Evolutionary conservation across 2,888 invertebrate species (phyloP).

Genomic region (Imbricaverruca yamaguchii): DNA sequence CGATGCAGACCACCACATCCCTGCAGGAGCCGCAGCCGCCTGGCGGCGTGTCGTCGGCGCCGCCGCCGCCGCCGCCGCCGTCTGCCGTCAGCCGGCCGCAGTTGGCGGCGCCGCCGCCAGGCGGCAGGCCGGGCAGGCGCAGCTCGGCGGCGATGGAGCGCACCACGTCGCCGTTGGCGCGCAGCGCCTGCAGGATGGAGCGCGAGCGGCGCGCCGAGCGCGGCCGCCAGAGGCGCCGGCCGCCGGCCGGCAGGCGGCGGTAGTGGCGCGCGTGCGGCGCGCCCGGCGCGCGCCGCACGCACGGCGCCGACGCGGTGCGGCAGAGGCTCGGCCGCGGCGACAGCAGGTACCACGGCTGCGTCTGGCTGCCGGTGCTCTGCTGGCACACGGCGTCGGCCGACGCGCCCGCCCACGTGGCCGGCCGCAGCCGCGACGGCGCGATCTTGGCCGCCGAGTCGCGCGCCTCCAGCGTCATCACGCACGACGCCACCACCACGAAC

Average conservation of each 20-base stretch:
- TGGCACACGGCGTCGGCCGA: not conserved
- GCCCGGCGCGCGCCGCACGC: not conserved
- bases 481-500: constrained; percentile 92
- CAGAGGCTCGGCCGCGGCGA: not conserved
- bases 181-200: not conserved
- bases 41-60: not conserved
- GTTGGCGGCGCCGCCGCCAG: not conserved
- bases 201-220: not conserved
- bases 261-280: not conserved
- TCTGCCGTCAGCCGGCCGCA: not conserved
- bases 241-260: not conserved
- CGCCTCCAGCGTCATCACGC: constrained; percentile 97
- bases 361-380: not conserved
- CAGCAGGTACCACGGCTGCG: constrained; percentile 15
- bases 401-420: too few relatives aligned
- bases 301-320: not conserved
- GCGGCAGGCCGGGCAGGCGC: not conserved
- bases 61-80: not conserved
- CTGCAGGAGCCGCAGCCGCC: not conserved
- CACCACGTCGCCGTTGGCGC: not conserved
- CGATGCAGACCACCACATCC: not conserved
- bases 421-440: constrained; percentile 56
- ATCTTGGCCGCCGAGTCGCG: constrained; percentile 89
- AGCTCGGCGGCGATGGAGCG: constrained; percentile 4
- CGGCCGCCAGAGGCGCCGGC: not conserved